Percentiles rank a stretch among this genome's conserved stretches.
phyloP scores from a whole-genome alignment of 2,888 invertebrate genomes.

The Linnaemya vulpina region DNA sequence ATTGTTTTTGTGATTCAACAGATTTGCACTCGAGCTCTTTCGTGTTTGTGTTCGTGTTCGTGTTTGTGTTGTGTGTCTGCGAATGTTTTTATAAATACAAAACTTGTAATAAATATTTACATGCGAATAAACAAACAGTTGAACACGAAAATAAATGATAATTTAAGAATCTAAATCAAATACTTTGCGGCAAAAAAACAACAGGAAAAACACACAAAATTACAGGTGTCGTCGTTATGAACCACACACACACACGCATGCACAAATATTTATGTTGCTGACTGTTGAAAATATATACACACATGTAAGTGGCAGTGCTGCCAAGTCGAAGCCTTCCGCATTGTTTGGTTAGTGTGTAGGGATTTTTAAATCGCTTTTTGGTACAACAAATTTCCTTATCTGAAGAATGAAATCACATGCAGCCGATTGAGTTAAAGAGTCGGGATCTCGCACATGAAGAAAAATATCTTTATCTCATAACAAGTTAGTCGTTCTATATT shows the following conservation, averaged over 20 bases:
- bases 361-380: no score
- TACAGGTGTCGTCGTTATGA: slow-evolving; percentile 4
- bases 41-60: no score
- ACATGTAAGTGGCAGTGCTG: not conserved
- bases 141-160: slow-evolving; percentile 12
- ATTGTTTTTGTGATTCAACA: slow-evolving; percentile 49
- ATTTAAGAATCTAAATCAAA: slow-evolving; percentile 20
- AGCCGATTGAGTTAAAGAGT: no score
- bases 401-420: no score
- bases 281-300: not conserved
- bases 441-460: no score
- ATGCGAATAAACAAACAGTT: slow-evolving; percentile 28
- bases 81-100: slow-evolving; percentile 9
- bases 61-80: no score
- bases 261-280: no score
- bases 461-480: no score
- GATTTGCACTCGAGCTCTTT: slow-evolving; percentile 13
- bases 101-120: slow-evolving; percentile 36
- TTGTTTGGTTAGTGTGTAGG: no score
- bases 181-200: not conserved
- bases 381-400: no score
- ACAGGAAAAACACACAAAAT: not conserved
- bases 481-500: no score
- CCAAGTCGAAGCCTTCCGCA: no score
- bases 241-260: not conserved